Percentiles rank a stretch among this genome's conserved stretches.
Evolutionary conservation across 1,140 invertebrate genomes (phyloP).

Genomic region (Eumaeus atala): DNA sequence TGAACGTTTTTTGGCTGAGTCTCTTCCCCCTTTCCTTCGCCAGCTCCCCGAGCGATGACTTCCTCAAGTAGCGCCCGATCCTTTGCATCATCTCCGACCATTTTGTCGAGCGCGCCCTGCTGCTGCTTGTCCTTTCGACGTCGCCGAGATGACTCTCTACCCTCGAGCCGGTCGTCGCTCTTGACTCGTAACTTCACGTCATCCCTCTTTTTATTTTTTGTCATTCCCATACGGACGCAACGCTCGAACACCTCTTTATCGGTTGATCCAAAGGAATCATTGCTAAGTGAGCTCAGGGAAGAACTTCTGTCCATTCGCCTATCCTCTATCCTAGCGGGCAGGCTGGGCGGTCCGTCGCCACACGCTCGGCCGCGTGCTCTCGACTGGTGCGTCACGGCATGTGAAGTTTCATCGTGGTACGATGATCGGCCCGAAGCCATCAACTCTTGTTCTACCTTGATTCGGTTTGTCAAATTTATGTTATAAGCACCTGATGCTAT

Average conservation of each 20-base stretch:
- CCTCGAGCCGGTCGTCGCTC: slow-evolving; percentile 32
- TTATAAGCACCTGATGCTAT: slow-evolving; percentile 80
- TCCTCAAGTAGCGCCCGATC: slow-evolving; percentile 48
- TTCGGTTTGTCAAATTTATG: slow-evolving; percentile 48
- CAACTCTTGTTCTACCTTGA: slow-evolving; percentile 34
- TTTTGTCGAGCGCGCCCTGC: slow-evolving; percentile 43
- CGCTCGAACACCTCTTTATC: slow-evolving; percentile 85
- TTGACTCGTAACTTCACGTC: slow-evolving; percentile 29
- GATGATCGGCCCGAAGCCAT: slow-evolving; percentile 20
- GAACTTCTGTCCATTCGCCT: slow-evolving; percentile 59
- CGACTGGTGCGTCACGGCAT: slow-evolving; percentile 21
- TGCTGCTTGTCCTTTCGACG: slow-evolving; percentile 26
- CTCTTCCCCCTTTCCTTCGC: slow-evolving; percentile 24
- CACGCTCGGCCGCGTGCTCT: slow-evolving; percentile 26
- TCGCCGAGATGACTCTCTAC: slow-evolving; percentile 28
- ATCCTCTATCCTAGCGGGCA: slow-evolving; percentile 38
- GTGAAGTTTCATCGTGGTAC: background rate
- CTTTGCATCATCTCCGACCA: slow-evolving; percentile 40
- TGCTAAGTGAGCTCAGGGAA: slow-evolving; percentile 78
- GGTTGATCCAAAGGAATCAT: slow-evolving; percentile 80
- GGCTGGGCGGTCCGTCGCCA: slow-evolving; percentile 39
- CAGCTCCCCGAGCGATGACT: slow-evolving; percentile 47
- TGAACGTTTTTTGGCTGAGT: slow-evolving; percentile 65
- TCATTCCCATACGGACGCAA: slow-evolving; percentile 83
- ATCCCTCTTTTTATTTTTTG: slow-evolving; percentile 40